A percentile compares a stretch with the other conserved stretches of the same genome.
Conservation (phyloP, 2,888 invertebrate species). For the Nephrotoma appendiculata region DNA sequence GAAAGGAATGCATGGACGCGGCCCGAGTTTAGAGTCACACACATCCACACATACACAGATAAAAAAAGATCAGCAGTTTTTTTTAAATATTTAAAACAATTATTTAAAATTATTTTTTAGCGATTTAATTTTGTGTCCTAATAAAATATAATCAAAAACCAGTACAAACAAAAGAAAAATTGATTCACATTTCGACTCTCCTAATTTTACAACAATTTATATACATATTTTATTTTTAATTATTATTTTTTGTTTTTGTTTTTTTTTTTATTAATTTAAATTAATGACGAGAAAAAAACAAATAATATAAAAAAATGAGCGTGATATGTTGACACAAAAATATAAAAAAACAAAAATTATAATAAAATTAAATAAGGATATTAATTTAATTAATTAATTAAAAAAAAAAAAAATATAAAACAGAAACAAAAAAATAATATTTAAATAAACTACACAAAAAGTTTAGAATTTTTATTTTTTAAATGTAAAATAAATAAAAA, state of each 20-base stretch:
- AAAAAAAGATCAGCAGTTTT: background rate
- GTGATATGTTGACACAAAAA: background rate
- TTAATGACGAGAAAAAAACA: background rate
- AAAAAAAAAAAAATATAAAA: background rate
- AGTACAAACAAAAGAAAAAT: background rate
- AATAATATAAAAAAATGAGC: background rate
- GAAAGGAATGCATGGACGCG: background rate
- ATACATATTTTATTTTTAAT: background rate
- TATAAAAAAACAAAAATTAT: background rate
- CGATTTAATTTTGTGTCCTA: background rate
- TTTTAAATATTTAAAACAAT: background rate
- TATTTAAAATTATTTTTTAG: background rate
- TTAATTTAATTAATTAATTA: background rate
- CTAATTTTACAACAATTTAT: background rate
- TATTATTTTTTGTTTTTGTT: background rate
- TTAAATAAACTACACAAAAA: background rate
- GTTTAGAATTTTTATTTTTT: background rate
- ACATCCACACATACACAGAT: background rate
- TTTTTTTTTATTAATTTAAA: no score
- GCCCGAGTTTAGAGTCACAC: background rate
- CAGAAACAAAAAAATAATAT: background rate
- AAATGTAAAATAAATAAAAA: background rate
- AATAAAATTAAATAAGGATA: background rate
- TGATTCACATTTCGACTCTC: background rate
- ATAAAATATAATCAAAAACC: background rate